Percentiles rank a stretch among this genome's conserved stretches.
These are phyloP conservation scores for Sceloporus undulatus DNA, from an alignment of 2,113 vertebrate genomes.

Conservation along the genomic window DNA sequence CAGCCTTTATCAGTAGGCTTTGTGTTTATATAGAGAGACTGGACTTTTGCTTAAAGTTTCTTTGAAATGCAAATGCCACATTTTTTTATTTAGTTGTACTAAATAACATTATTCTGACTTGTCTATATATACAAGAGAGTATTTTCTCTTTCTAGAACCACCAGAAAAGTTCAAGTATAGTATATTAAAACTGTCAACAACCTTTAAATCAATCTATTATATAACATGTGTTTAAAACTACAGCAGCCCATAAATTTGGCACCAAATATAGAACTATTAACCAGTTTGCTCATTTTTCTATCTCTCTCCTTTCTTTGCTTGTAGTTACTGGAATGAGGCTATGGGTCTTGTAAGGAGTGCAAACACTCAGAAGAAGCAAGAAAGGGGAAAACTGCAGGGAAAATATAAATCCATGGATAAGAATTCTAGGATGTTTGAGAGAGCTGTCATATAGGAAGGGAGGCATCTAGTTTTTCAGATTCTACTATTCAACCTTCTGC, in stretches of 20 bases:
- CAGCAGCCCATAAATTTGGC: slow-evolving; percentile 37
- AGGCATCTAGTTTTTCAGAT: slow-evolving; percentile 28
- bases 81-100: slow-evolving; percentile 66
- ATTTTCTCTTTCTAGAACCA: slow-evolving; percentile 75
- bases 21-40: slow-evolving; percentile 43
- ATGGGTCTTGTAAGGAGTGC: slow-evolving; percentile 34
- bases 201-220: slow-evolving; percentile 74
- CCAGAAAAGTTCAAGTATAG: slow-evolving; percentile 72
- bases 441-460: background rate
- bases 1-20: background rate
- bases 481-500: slow-evolving; percentile 24
- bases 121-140: slow-evolving; percentile 56
- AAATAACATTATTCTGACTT: background rate
- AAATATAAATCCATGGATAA: slow-evolving; percentile 36
- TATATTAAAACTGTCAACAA: slow-evolving; percentile 75
- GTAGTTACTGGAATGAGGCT: slow-evolving; percentile 7
- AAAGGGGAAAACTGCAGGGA: slow-evolving; percentile 33
- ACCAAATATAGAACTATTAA: slow-evolving; percentile 39
- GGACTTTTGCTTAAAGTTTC: slow-evolving; percentile 78
- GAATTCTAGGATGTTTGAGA: background rate
- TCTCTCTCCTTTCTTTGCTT: slow-evolving; percentile 1
- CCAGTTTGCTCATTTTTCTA: slow-evolving; percentile 24
- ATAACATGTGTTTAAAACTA: slow-evolving; percentile 61
- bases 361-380: slow-evolving; percentile 42
- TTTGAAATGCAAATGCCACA: slow-evolving; percentile 71